These are phyloP conservation scores for Latrodectus elegans DNA, from an alignment of 2,888 invertebrate species.

Conservation along the genomic window DNA sequence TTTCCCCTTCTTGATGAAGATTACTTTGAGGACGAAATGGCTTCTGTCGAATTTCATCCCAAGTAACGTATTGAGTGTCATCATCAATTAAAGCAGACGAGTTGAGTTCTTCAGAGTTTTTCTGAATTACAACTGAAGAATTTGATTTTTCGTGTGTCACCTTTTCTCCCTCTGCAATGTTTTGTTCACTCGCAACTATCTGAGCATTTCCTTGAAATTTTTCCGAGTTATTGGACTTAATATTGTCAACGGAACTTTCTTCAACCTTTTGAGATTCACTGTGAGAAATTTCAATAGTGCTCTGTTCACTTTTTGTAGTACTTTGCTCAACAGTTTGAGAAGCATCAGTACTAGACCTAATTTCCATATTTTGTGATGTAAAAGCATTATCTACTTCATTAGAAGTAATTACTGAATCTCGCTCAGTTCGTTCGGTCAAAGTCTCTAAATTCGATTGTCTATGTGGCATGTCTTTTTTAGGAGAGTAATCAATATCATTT, in stretches of 20 bases:
- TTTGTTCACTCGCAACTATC: background rate
- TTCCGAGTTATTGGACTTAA: background rate
- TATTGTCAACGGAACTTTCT: background rate
- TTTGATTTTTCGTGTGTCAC: background rate
- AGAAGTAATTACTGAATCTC: conserved; percentile 8
- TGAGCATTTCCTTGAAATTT: background rate
- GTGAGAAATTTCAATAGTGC: background rate
- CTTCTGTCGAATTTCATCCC: conserved; percentile 69
- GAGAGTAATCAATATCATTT: conserved; percentile 28
- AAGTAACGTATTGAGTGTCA: conserved; percentile 21
- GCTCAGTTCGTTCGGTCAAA: conserved; percentile 26
- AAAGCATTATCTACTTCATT: background rate
- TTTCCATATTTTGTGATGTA: background rate
- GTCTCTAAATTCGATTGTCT: conserved; percentile 20
- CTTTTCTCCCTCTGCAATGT: background rate
- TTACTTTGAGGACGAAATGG: conserved; percentile 67
- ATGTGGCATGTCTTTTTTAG: background rate
- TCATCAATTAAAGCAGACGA: background rate
- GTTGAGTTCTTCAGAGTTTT: background rate
- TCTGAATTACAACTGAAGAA: background rate
- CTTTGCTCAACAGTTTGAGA: background rate
- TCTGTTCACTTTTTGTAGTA: background rate
- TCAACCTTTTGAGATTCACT: background rate
- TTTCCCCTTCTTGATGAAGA: conserved; percentile 67
- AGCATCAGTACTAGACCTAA: background rate